Percentiles rank a stretch among this genome's conserved stretches.
Conservation (phyloP, 2,888 invertebrate species). For the Drosophila nr. fundita region DNA sequence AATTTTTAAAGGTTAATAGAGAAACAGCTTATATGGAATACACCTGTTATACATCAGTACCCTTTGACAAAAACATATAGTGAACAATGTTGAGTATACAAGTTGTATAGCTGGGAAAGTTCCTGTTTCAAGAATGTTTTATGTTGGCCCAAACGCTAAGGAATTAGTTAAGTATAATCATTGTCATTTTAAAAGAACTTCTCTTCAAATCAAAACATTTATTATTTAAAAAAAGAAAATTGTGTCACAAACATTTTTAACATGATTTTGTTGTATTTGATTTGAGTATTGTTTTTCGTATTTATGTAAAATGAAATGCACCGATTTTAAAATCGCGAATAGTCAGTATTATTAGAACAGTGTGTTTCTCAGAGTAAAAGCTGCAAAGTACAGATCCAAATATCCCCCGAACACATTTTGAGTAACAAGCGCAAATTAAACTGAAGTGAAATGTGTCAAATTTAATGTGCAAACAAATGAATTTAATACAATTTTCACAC, state of each 20-base stretch:
- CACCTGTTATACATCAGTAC: neutral
- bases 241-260: neutral
- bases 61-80: neutral
- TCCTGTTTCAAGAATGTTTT: neutral
- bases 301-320: neutral
- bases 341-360: neutral
- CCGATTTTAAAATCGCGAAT: neutral
- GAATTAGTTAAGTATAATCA: neutral
- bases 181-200: neutral
- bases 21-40: neutral
- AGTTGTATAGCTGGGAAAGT: no score
- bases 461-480: constrained; percentile 45
- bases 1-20: neutral
- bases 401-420: neutral
- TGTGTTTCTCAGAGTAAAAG: neutral
- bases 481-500: constrained; percentile 64
- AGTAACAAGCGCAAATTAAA: neutral
- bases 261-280: neutral
- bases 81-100: no score
- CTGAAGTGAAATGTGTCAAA: constrained; percentile 49
- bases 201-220: neutral
- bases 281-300: neutral
- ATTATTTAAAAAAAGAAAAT: neutral
- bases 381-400: neutral
- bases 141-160: neutral